phyloP scores from a whole-genome alignment of 2,888 invertebrate genomes.

The Eristalis tenax region DNA sequence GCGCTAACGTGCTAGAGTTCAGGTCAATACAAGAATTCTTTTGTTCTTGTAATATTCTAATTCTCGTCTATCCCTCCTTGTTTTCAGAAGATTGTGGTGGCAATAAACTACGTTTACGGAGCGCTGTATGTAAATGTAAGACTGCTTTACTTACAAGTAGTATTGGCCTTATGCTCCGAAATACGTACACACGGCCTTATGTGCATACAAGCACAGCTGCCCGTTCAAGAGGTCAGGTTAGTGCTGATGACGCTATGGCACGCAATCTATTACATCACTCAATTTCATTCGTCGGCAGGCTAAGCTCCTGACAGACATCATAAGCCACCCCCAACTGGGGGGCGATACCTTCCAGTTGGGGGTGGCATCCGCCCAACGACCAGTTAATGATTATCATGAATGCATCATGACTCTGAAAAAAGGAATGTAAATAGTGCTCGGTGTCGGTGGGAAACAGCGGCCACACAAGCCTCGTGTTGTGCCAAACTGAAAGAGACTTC shows the following conservation, averaged over 20 bases:
- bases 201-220: conserved; percentile 27
- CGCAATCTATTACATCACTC: conserved; percentile 71
- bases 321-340: background rate
- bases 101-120: conserved; percentile 45
- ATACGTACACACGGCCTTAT: conserved; percentile 17
- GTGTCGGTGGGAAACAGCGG: conserved; percentile 23
- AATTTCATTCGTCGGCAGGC: conserved; percentile 28
- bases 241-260: conserved; percentile 66
- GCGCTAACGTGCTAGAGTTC: background rate
- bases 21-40: conserved; percentile 15
- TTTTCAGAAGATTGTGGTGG: conserved; percentile 29
- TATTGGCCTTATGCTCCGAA: conserved; percentile 51
- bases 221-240: conserved; percentile 55
- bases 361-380: background rate
- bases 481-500: background rate
- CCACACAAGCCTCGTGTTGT: background rate
- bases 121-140: conserved; percentile 5
- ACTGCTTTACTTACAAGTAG: conserved; percentile 20
- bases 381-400: conserved; percentile 24
- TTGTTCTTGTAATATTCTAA: background rate
- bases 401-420: conserved; percentile 47
- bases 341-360: too few relatives aligned
- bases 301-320: conserved; percentile 15
- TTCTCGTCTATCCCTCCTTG: background rate
- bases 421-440: conserved; percentile 10